Base-by-base conservation (phyloP, 2,797 vertebrate species). In the Phoxinus dragarum region DNA sequence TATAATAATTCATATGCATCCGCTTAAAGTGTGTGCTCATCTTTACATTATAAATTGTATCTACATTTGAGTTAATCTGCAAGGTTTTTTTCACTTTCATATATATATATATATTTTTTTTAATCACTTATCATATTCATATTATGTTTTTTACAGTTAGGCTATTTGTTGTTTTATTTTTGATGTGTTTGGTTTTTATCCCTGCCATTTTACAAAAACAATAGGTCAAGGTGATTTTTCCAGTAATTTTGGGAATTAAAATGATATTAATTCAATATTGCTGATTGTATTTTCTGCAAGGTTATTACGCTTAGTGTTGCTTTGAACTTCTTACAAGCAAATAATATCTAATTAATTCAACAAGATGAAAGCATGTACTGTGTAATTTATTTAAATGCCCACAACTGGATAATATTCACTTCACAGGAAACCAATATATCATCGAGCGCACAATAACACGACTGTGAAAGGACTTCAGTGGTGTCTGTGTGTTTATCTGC, bases 401-500 rank as follows among this genome's bases (percentile, higher is more conserved):
- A 44, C 47, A 44, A 64, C 73, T 68, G 61, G 61, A 84, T 44
- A 69, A 78, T 69, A 78, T 84, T 40, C 61, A 76, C 61, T 16
- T 61, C 38, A 71, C 49, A 23, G 38, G 52, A 42, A 61, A 64
- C 75, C 67, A 78, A 59, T 71, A 80, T 64, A 61, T 72, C 31
- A 71, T 31, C 56, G 56, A 66, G 42, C 5, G 3, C 56, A 66
- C 31, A 66, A 38, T 64, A 31, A 49, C 66, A 85, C 54, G 49
- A 61, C 44, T 77, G 78, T 52, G 6, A 81, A 75, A 73, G 52
- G 61, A 47, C 80, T 67, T 77, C 27, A 86, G 59, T 54, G 73
- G 54, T 84, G 71, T 76, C 59, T 5, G 34, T 84, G 44, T 80
- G 76, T 87, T 80, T 84, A 82, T 79, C 73, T 85, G 52, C 59